Base-by-base conservation (phyloP, 2,113 vertebrate species). In the Callaeas wilsoni region DNA sequence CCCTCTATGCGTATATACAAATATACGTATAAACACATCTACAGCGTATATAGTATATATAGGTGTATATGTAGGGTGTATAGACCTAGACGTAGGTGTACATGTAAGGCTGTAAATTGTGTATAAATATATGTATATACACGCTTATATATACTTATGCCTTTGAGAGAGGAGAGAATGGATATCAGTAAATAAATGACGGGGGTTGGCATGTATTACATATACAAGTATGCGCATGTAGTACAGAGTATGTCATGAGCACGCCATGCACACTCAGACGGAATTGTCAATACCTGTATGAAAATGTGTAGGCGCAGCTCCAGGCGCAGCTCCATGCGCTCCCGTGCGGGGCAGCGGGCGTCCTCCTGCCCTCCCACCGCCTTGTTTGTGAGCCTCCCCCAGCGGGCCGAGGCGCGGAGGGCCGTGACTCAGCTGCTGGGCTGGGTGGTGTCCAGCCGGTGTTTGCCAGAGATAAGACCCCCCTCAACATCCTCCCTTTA, bases 391-490 rank as follows among this genome's bases (percentile, higher is more conserved):
- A 53, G 41, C 39, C 16, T 53, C 25, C 32, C 35, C 10, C 3
- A 1, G 9, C 9, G 69, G 75, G 6, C 57, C 4, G 9, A 53
- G 65, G 57, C 25, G 0, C 9, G 0, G 17, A 33, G 50, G 37
- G 39, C 64, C 19, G 4, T 97, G 97, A 97, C 97, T 97, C 97
- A 97, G 97, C 97, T 75, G 16, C 91, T 17, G 7, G 4, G 63
- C 89, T 53, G 96, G 97, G 97, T 95, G 96, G 93, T 64, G 94
- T 76, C 76, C 65, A 12, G 82, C 56, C 20, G 0, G 59, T 97
- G 97, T 87, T 94, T 8, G 32, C 32, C 67, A 65, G 32, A 97
- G 97, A 97, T 97, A 97, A 97, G 39, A 20, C 68, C 60, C 62
- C 44, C 46, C 55, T 26, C 42, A 13, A 16, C 86, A 96, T 88